These are phyloP conservation scores for Pandemis corylana DNA, from an alignment of 2,888 invertebrate genomes.

Conservation along the genomic window DNA sequence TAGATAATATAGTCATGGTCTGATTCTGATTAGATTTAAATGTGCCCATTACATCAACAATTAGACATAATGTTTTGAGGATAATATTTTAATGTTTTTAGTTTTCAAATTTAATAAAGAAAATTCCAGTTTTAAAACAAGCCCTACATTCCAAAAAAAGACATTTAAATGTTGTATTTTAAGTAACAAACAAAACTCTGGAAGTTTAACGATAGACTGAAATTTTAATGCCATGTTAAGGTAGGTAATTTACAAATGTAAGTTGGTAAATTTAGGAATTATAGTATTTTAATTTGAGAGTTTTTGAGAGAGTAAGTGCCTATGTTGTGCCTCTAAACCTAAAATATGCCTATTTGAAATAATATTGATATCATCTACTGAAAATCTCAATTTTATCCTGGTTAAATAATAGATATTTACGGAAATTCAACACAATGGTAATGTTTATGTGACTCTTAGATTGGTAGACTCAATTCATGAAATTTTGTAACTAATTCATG, in stretches of 20 bases:
- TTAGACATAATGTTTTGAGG: conserved; percentile 14
- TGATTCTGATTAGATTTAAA: neutral
- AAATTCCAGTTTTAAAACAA: conserved; percentile 21
- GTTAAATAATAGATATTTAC: neutral
- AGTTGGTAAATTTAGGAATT: conserved; percentile 32
- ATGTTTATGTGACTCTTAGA: neutral
- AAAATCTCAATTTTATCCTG: neutral
- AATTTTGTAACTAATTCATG: too few species aligned
- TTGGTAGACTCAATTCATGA: neutral
- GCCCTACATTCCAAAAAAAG: conserved; percentile 37
- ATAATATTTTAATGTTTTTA: conserved; percentile 17
- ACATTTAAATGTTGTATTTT: conserved; percentile 32
- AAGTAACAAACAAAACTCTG: conserved; percentile 32
- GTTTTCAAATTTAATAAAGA: neutral
- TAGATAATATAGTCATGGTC: neutral
- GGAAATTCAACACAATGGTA: neutral
- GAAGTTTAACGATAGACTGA: conserved; percentile 43
- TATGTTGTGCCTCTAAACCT: conserved; percentile 22
- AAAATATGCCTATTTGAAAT: conserved; percentile 16
- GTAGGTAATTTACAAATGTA: conserved; percentile 32
- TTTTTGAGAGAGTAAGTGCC: conserved; percentile 28
- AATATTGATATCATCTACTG: conserved; percentile 5
- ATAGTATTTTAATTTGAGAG: conserved; percentile 26
- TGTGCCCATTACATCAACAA: conserved; percentile 8
- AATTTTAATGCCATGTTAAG: conserved; percentile 40